Conservation (phyloP, 2,113 vertebrate species). For the Grallaria varia region DNA sequence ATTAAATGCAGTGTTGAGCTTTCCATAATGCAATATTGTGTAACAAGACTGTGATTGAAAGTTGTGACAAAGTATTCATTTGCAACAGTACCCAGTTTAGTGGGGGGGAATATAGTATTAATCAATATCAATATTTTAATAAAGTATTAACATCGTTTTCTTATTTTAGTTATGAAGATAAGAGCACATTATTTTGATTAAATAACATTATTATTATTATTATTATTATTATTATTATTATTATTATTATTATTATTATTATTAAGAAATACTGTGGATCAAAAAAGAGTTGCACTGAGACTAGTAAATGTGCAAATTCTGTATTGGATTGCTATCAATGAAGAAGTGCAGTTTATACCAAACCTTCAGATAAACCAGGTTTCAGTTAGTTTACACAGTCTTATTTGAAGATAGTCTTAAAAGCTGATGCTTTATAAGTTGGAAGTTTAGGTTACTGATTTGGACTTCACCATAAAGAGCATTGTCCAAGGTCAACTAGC, state of each 20-base stretch:
- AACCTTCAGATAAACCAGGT: not conserved
- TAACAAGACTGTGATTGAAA: not conserved
- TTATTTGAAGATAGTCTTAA: not conserved
- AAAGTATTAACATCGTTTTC: not conserved
- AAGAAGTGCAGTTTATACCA: not conserved
- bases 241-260: not conserved
- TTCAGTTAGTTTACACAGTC: not conserved
- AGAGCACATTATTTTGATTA: not conserved
- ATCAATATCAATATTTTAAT: not conserved
- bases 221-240: too few relatives aligned
- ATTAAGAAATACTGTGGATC: not conserved
- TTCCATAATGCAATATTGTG: not conserved
- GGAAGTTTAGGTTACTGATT: not conserved
- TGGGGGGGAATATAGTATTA: not conserved
- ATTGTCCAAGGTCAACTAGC: not conserved
- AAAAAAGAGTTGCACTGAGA: not conserved
- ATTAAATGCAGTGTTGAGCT: not conserved
- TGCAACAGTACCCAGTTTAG: not conserved
- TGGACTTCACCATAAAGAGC: not conserved
- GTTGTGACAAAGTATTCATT: not conserved
- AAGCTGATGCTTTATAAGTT: not conserved
- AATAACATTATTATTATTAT: too few relatives aligned
- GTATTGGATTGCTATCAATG: not conserved
- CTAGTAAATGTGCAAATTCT: not conserved
- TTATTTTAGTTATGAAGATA: not conserved